A percentile compares a stretch with the other conserved stretches of the same genome.
Conservation (phyloP, 92 coral and sea anemone species). For the Paramuricea clavata region DNA sequence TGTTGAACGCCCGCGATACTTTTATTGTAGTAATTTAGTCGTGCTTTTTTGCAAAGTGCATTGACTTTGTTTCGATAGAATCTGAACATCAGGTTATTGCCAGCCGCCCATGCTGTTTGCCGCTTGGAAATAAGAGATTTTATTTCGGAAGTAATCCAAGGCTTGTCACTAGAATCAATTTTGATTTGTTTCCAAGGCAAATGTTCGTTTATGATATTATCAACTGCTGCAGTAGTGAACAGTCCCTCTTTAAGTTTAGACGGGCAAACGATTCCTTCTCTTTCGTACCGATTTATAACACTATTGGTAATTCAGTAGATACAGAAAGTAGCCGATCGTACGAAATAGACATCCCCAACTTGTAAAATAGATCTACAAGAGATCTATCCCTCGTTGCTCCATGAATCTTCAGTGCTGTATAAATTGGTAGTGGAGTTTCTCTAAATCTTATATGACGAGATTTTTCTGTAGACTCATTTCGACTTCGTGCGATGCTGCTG, state of each 20-base stretch:
- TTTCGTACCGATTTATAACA: slow-evolving; percentile 27
- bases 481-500: slow-evolving; percentile 60
- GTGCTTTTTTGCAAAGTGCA: no score
- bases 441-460: slow-evolving; percentile 60
- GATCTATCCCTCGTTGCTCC: slow-evolving; percentile 13
- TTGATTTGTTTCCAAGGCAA: no score
- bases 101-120: no score
- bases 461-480: slow-evolving; percentile 49
- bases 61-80: no score
- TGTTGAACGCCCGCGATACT: no score
- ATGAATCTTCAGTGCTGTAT: slow-evolving; percentile 49
- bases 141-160: no score
- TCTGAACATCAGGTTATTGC: no score
- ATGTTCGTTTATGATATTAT: no score
- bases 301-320: slow-evolving; percentile 45
- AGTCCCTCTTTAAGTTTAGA: slow-evolving; percentile 2
- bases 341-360: slow-evolving; percentile 9
- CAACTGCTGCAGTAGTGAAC: slow-evolving; percentile 47
- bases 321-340: slow-evolving; percentile 39
- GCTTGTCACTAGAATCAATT: no score
- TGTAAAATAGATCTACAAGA: slow-evolving; percentile 17
- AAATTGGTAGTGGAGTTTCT: slow-evolving; percentile 62
- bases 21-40: no score
- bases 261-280: slow-evolving; percentile 30
- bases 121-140: no score